These are phyloP conservation scores for Dinoponera quadriceps DNA, from an alignment of 1,140 invertebrate species.

Conservation along the genomic window DNA sequence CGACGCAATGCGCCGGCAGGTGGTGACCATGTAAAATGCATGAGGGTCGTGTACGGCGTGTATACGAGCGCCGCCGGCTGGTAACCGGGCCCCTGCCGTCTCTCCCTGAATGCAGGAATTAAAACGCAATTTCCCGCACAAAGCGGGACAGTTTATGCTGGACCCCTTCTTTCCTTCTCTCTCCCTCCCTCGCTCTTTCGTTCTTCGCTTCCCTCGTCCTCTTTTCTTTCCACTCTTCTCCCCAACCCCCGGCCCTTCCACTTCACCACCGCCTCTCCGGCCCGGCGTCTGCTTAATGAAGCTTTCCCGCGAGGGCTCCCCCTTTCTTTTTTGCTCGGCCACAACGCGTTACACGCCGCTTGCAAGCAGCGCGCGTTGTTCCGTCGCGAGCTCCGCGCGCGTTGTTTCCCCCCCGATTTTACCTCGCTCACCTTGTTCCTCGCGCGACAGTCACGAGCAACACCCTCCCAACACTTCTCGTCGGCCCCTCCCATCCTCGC, in stretches of 20 bases:
- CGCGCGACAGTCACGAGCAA: neutral
- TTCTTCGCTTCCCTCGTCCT: constrained; percentile 15
- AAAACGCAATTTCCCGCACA: constrained; percentile 85
- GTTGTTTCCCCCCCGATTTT: constrained; percentile 22
- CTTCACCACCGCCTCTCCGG: constrained; percentile 68
- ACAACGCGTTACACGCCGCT: constrained; percentile 62
- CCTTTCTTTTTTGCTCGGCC: constrained; percentile 75
- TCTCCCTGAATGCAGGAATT: constrained; percentile 84
- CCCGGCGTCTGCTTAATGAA: constrained; percentile 82
- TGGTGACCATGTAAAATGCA: constrained; percentile 83
- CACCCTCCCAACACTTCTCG: neutral
- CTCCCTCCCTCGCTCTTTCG: constrained; percentile 12
- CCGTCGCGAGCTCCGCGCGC: constrained; percentile 52
- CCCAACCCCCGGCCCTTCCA: constrained; percentile 11
- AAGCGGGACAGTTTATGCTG: constrained; percentile 84
- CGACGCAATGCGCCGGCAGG: constrained; percentile 65
- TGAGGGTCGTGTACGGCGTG: constrained; percentile 78
- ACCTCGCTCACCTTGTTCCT: constrained; percentile 28
- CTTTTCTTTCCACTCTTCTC: constrained; percentile 38
- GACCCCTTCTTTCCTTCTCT: constrained; percentile 61
- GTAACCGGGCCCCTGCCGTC: constrained; percentile 61
- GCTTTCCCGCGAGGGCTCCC: constrained; percentile 77
- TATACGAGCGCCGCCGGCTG: constrained; percentile 74
- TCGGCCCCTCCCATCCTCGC: neutral
- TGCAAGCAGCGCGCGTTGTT: constrained; percentile 60